Percentiles rank a stretch among this genome's conserved stretches.
These are phyloP conservation scores for Andrena bucephala DNA, from an alignment of 2,888 invertebrate species.

Conservation along the genomic window DNA sequence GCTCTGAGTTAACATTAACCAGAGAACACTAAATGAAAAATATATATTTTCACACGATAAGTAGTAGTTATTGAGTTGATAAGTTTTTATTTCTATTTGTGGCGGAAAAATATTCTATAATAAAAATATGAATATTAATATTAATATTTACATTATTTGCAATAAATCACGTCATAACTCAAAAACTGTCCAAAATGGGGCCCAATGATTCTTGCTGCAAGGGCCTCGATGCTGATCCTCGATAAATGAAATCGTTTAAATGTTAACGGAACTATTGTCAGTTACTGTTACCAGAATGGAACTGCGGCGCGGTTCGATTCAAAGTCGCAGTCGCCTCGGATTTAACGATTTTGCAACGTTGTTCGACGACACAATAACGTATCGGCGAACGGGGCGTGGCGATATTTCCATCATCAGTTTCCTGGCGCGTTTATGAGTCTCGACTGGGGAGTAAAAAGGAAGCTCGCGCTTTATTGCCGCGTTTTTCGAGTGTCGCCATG, in stretches of 20 bases:
- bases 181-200: no score
- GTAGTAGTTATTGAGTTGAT: no score
- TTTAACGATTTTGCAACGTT: conserved; percentile 19
- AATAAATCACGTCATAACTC: no score
- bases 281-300: not conserved
- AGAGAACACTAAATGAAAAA: no score
- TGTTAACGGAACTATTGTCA: not conserved
- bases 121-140: no score
- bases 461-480: conserved; percentile 19
- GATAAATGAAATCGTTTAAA: not conserved
- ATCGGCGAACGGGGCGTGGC: not conserved
- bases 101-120: no score
- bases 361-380: conserved; percentile 5
- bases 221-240: not conserved
- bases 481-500: conserved; percentile 20
- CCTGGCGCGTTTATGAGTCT: conserved; percentile 34
- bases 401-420: conserved; percentile 42
- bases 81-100: no score
- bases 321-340: not conserved
- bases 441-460: conserved; percentile 8
- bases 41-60: no score
- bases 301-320: not conserved
- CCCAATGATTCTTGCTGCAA: no score
- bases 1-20: no score
- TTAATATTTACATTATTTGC: no score